Evolutionary conservation across 2,888 invertebrate species (phyloP), one percentile per base, ranked within the genome.

Genomic region (Tribolium freemani): DNA sequence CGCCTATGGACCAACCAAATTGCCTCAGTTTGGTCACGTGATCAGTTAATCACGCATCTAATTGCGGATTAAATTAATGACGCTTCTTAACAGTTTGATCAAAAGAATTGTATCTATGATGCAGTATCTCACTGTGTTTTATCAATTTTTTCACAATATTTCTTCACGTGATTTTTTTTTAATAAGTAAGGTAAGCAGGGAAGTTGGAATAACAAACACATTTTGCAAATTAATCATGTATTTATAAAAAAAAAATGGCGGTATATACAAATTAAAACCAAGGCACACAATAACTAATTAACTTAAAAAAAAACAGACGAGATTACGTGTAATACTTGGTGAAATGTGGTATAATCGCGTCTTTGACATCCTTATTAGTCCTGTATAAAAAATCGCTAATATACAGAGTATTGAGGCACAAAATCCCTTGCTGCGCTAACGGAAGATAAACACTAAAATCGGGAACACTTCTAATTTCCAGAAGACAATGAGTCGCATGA

Each of bases 401-500:
- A 76, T 83, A 86, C 31, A 85, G 63, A 1, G 84, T 83, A 72
- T 82, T 84, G 13, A 86, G 77, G 74, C 85, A 83, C 71, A 80
- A 84, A 64, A 86, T 80, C 21, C 86, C 86, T 75, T 84, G 84
- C 67, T 83, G 75, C 0, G 86, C 86, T 11, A 86, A 73, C 3
- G 83, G 83, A 57, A 81, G 75, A 73, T 81, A 86, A n/a, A 80
- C 78, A 3, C 77, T 70, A 54, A 81, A 76, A 74, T 84, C 81
- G 3, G 77, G 71, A 0, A 84, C 78, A 48, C 73, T 76, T 76
- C 83, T 84, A 77, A 89, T 79, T 81, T 94, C 94, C 13, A 93
- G 88, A 75, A 95, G 91, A 80, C 93, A 94, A 75, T 94, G 93
- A 0, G 92, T 93, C 8, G 92, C 90, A 78, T 88, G 88, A 0